These are phyloP conservation scores for Diadegma fenestrale DNA, from an alignment of 2,888 invertebrate species.

Conservation along the genomic window DNA sequence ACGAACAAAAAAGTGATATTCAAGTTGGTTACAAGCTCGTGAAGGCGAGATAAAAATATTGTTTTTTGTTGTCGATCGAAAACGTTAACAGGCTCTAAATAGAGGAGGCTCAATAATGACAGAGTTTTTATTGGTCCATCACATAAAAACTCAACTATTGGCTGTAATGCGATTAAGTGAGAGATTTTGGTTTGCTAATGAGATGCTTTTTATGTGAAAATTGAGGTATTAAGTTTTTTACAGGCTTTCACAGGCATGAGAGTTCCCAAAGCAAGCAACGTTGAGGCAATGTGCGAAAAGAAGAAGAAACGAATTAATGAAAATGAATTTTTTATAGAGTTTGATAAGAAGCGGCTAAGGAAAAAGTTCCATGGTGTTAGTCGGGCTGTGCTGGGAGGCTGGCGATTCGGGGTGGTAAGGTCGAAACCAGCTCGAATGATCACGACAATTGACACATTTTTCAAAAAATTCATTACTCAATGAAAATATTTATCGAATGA, in stretches of 20 bases:
- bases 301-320: constrained; percentile 41
- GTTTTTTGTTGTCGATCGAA: constrained; percentile 33
- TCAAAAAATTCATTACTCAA: not conserved
- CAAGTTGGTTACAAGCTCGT: constrained; percentile 42
- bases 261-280: constrained; percentile 34
- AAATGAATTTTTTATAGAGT: no score
- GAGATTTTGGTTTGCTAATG: constrained; percentile 51
- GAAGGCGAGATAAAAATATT: constrained; percentile 42
- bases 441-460: constrained; percentile 40
- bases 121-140: constrained; percentile 58
- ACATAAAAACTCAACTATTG: no score
- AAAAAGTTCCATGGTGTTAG: constrained; percentile 61
- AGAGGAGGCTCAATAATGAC: constrained; percentile 55
- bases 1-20: not conserved
- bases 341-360: constrained; percentile 64
- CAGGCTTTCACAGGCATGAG: not conserved
- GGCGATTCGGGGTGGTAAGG: constrained; percentile 69
- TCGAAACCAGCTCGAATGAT: constrained; percentile 40
- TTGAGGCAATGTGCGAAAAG: constrained; percentile 45
- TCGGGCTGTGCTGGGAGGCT: constrained; percentile 73
- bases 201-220: constrained; percentile 55
- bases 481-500: not conserved
- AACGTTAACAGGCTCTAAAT: constrained; percentile 47
- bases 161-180: no score
- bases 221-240: not conserved